Evolutionary conservation across 2,888 invertebrate species (phyloP).

Genomic region (Epirrhoe tristata): DNA sequence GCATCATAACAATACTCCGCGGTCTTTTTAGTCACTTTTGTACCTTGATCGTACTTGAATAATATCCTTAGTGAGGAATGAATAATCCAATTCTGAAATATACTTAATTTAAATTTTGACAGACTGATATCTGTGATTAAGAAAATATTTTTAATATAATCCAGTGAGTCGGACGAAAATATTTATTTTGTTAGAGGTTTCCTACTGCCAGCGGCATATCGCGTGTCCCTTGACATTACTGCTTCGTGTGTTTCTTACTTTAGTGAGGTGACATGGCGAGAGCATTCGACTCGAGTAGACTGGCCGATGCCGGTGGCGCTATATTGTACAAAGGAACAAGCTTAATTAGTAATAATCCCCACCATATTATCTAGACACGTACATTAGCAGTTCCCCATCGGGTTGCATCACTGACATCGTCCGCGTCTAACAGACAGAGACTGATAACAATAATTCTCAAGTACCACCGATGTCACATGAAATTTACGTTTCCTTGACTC

Average conservation of each 20-base stretch:
- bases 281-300: conserved; percentile 52
- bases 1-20: conserved; percentile 79
- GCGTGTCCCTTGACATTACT: conserved; percentile 70
- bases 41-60: conserved; percentile 83
- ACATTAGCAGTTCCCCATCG: conserved; percentile 48
- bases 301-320: conserved; percentile 56
- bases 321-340: conserved; percentile 68
- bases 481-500: conserved; percentile 64
- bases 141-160: conserved; percentile 85
- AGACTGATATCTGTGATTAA: conserved; percentile 86
- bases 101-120: conserved; percentile 86
- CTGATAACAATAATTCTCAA: conserved; percentile 68
- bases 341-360: conserved; percentile 68
- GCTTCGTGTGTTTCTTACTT: conserved; percentile 74
- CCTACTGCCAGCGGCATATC: conserved; percentile 77
- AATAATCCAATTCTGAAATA: conserved; percentile 84
- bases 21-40: conserved; percentile 84
- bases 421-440: conserved; percentile 64
- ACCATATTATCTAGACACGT: conserved; percentile 55
- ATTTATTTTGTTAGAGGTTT: conserved; percentile 84
- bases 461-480: conserved; percentile 82
- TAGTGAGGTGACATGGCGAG: conserved; percentile 59
- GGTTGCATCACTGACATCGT: conserved; percentile 57
- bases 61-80: conserved; percentile 78
- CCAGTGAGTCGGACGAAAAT: conserved; percentile 84